Evolutionary conservation across 2,113 vertebrate genomes (phyloP).

Genomic region (Aptenodytes forsteri): DNA sequence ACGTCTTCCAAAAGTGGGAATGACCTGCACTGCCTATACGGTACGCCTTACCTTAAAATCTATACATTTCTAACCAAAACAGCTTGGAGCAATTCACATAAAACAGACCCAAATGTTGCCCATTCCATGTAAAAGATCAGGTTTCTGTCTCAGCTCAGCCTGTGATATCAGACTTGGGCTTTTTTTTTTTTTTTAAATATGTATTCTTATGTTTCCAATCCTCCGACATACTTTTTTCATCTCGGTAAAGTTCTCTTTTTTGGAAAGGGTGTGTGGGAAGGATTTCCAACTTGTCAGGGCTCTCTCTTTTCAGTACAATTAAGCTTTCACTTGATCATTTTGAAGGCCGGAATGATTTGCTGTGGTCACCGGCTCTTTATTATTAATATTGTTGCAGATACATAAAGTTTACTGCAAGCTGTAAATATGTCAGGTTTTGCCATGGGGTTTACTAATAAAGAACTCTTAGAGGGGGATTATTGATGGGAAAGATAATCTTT

Average conservation of each 20-base stretch:
- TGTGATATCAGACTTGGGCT: slow-evolving; percentile 72
- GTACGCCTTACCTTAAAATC: slow-evolving; percentile 79
- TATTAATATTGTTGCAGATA: slow-evolving; percentile 78
- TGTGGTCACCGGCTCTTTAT: slow-evolving; percentile 63
- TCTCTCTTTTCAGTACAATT: slow-evolving; percentile 72
- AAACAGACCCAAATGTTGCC: slow-evolving; percentile 84
- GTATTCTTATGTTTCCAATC: slow-evolving; percentile 79
- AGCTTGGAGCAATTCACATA: slow-evolving; percentile 86
- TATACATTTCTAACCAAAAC: slow-evolving; percentile 82
- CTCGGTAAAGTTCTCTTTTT: slow-evolving; percentile 52
- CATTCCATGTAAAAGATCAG: slow-evolving; percentile 80
- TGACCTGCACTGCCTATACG: slow-evolving; percentile 66
- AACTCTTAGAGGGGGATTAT: slow-evolving; percentile 73
- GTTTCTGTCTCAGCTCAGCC: slow-evolving; percentile 76
- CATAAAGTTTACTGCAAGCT: slow-evolving; percentile 76
- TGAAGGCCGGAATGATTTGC: slow-evolving; percentile 74
- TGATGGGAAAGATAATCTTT: slow-evolving; percentile 83
- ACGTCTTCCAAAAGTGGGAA: slow-evolving; percentile 67
- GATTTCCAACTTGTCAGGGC: slow-evolving; percentile 61
- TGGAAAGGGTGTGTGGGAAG: slow-evolving; percentile 56
- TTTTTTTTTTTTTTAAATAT: slow-evolving; percentile 39
- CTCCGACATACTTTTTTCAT: slow-evolving; percentile 72
- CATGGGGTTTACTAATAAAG: slow-evolving; percentile 78
- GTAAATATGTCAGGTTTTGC: slow-evolving; percentile 82
- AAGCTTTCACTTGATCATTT: slow-evolving; percentile 77